phyloP scores from a whole-genome alignment of 2,888 invertebrate species.

The Diadromus collaris region DNA sequence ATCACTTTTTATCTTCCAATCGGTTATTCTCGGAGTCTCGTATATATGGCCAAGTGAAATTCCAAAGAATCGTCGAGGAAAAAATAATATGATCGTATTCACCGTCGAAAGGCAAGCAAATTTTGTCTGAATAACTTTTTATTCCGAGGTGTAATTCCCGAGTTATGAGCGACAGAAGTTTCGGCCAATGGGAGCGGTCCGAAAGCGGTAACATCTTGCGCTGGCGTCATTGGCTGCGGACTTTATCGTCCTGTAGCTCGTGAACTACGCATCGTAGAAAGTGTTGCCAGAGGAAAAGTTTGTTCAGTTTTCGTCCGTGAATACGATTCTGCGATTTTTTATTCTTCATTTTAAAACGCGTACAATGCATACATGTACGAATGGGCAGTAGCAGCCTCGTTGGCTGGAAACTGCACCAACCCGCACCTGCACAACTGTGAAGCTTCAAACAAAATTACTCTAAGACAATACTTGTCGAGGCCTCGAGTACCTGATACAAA shows the following conservation, averaged over 20 bases:
- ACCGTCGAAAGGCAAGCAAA: slow-evolving; percentile 2
- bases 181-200: background rate
- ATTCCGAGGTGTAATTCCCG: background rate
- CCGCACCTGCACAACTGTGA: background rate
- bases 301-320: background rate
- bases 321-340: background rate
- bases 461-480: background rate
- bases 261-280: slow-evolving; percentile 2
- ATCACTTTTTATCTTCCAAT: background rate
- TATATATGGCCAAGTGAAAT: background rate
- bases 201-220: slow-evolving; percentile 10
- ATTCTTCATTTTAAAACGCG: background rate
- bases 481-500: background rate
- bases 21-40: background rate
- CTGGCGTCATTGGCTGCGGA: slow-evolving; percentile 1
- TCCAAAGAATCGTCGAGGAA: background rate
- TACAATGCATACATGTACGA: background rate
- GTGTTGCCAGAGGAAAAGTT: background rate
- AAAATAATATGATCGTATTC: background rate
- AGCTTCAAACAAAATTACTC: background rate
- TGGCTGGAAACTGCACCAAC: background rate
- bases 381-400: background rate
- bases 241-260: background rate
- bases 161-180: background rate
- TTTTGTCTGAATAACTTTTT: background rate